phyloP scores from a whole-genome alignment of 35 echinoderm and acorn worm species.

The Stichopus chloronotus region DNA sequence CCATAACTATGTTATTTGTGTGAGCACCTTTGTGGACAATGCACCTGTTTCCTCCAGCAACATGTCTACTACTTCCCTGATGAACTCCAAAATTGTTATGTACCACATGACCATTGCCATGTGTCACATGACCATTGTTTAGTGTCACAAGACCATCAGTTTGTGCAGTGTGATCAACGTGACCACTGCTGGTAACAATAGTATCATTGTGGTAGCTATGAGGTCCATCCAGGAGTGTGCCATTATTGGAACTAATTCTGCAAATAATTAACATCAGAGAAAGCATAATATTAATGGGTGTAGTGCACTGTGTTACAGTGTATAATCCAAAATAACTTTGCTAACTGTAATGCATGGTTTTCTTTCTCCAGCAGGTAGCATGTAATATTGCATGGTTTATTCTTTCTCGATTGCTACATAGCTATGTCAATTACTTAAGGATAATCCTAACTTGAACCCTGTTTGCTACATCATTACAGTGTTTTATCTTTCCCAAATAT shows the following conservation, averaged over 20 bases:
- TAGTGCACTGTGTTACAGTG: no score
- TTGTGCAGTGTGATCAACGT: background rate
- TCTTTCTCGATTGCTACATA: no score
- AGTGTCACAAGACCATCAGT: background rate
- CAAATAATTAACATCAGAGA: background rate
- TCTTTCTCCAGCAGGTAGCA: no score
- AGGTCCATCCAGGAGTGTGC: background rate
- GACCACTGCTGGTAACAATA: background rate
- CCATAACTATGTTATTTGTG: background rate
- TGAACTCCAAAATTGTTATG: background rate
- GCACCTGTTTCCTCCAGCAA: background rate
- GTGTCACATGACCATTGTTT: background rate
- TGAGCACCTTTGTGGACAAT: background rate
- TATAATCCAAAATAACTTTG: no score
- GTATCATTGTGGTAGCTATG: constrained; percentile 25
- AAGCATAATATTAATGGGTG: no score
- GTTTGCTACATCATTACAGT: no score
- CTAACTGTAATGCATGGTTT: no score
- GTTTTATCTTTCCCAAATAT: no score
- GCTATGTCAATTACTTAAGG: no score
- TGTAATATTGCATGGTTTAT: no score
- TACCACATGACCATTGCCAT: background rate
- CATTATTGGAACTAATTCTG: background rate
- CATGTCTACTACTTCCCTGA: background rate
- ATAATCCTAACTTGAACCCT: no score